phyloP scores from a whole-genome alignment of 1,140 invertebrate genomes.

The Muscidifurax raptorellus region DNA sequence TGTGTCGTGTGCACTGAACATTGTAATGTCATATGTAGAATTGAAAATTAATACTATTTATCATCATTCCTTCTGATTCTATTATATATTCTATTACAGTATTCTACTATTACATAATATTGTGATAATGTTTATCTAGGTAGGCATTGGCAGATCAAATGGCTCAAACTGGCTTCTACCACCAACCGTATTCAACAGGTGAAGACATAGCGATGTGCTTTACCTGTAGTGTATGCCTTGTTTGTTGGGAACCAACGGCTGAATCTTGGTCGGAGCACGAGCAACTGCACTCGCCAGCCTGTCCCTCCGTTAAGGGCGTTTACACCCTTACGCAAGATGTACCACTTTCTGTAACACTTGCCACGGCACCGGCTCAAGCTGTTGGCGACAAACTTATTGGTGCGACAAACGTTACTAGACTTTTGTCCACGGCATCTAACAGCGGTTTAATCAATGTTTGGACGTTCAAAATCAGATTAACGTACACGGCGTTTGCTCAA shows the following conservation, averaged over 20 bases:
- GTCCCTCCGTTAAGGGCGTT: conserved; percentile 94
- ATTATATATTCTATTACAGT: too few relatives aligned
- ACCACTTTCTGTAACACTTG: conserved; percentile 91
- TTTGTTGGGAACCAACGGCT: conserved; percentile 97
- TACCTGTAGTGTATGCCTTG: conserved; percentile 93
- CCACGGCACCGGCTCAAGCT: conserved; percentile 87
- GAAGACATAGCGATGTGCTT: conserved; percentile 97
- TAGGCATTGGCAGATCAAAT: conserved; percentile 96
- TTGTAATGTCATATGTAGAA: too few relatives aligned
- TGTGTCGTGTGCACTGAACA: not conserved
- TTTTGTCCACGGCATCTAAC: conserved; percentile 78
- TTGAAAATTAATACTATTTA: too few relatives aligned
- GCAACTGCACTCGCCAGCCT: conserved; percentile 92
- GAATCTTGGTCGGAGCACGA: conserved; percentile 98
- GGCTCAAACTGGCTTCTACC: conserved; percentile 97
- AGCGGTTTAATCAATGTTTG: conserved; percentile 81
- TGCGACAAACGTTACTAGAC: conserved; percentile 79
- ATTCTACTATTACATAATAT: not conserved
- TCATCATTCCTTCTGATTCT: conserved; percentile 52
- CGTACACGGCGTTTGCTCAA: conserved; percentile 60
- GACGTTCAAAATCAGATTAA: conserved; percentile 83
- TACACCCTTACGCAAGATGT: conserved; percentile 98
- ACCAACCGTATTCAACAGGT: conserved; percentile 90
- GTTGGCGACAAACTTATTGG: conserved; percentile 82
- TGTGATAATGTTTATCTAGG: conserved; percentile 76